A percentile compares a stretch with the other conserved stretches of the same genome.
Conservation (phyloP, 2,113 vertebrate species). For the Salvator merianae region DNA sequence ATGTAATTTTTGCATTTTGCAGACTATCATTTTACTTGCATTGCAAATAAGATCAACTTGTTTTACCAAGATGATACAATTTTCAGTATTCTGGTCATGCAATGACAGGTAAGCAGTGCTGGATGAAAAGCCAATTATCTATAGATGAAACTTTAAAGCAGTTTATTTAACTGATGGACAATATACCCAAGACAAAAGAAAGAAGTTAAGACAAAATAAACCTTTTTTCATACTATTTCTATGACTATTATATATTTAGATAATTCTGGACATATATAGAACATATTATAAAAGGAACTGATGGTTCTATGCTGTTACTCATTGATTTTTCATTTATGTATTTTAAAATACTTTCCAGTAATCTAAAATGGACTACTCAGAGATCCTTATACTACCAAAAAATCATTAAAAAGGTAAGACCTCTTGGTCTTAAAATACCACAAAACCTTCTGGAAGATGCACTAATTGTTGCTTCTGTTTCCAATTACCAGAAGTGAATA, state of each 20-base stretch:
- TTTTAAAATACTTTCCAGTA: background rate
- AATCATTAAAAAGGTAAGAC: background rate
- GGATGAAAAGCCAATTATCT: constrained; percentile 46
- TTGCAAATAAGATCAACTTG: constrained; percentile 14
- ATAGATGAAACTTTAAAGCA: constrained; percentile 1
- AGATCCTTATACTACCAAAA: background rate
- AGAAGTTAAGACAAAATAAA: background rate
- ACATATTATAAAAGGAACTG: too few species aligned
- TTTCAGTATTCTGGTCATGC: constrained; percentile 23
- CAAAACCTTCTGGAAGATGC: too few species aligned
- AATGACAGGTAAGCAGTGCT: constrained; percentile 33
- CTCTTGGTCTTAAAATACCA: too few species aligned
- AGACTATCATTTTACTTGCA: constrained; percentile 30
- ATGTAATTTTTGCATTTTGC: background rate
- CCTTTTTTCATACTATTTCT: background rate
- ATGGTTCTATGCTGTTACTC: too few species aligned
- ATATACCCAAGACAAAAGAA: constrained; percentile 29
- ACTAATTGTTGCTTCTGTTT: background rate
- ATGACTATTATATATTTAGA: background rate
- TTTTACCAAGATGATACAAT: constrained; percentile 33
- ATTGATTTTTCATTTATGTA: too few species aligned
- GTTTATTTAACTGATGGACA: constrained; percentile 47
- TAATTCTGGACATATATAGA: too few species aligned
- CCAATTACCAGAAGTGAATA: background rate
- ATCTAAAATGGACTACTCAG: background rate